Conservation (phyloP, 2,113 vertebrate species). For the human region DNA sequence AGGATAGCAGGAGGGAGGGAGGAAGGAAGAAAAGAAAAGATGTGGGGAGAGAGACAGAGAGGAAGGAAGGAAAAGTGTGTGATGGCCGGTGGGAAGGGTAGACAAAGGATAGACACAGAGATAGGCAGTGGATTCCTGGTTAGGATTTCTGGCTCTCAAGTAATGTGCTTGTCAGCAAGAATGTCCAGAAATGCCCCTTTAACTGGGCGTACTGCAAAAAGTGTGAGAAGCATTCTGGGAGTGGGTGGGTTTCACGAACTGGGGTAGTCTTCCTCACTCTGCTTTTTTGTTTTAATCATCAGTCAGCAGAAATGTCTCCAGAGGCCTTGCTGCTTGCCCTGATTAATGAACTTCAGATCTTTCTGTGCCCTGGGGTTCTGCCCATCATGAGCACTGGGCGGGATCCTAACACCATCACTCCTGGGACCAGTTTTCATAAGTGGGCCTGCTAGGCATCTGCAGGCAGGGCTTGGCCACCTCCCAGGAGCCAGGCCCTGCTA, state of each 20-base stretch:
- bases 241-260: not conserved
- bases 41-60: not conserved
- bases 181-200: not conserved
- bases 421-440: accelerated
- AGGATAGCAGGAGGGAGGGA: not conserved
- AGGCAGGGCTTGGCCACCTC: too few relatives aligned
- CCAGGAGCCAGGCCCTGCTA: not conserved
- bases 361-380: not conserved
- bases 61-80: accelerated
- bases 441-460: too few relatives aligned
- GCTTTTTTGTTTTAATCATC: not conserved
- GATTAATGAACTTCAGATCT: not conserved
- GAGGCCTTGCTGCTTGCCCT: not conserved
- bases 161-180: not conserved
- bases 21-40: too few relatives aligned
- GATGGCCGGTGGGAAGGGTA: accelerated
- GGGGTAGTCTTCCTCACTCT: not conserved
- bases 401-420: accelerated
- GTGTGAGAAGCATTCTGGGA: not conserved
- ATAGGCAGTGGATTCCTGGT: not conserved
- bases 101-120: not conserved
- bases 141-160: not conserved
- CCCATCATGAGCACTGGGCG: accelerated
- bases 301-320: not conserved
- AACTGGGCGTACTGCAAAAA: not conserved